A percentile compares a stretch with the other conserved stretches of the same genome.
These are phyloP conservation scores for Bimastos eiseni DNA, from an alignment of 2,888 invertebrate species.

Conservation along the genomic window DNA sequence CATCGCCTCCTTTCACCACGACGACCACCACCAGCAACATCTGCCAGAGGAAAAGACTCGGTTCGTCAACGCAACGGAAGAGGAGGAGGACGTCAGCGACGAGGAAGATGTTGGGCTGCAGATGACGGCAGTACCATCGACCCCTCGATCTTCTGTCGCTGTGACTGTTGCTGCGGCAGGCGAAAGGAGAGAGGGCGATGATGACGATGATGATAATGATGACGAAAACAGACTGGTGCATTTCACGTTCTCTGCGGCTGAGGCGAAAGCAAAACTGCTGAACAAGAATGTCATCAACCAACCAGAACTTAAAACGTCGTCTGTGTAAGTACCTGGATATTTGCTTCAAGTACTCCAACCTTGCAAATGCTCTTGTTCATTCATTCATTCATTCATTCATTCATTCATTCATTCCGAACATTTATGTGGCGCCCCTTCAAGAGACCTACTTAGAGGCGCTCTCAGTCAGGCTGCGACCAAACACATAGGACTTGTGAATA, in stretches of 20 bases:
- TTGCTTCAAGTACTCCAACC: too few relatives aligned
- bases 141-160: neutral
- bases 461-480: too few relatives aligned
- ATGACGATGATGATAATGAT: neutral
- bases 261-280: conserved; percentile 4
- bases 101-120: neutral
- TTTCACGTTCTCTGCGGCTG: conserved; percentile 38
- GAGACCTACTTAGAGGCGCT: too few relatives aligned
- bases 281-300: neutral
- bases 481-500: too few relatives aligned
- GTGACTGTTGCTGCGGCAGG: conserved; percentile 2
- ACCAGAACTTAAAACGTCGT: neutral
- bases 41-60: neutral
- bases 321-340: neutral
- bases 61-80: neutral
- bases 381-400: too few relatives aligned
- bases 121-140: neutral
- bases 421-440: too few relatives aligned
- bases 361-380: too few relatives aligned
- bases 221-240: conserved; percentile 31
- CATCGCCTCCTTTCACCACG: conserved; percentile 1
- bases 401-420: too few relatives aligned
- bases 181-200: neutral
- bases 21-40: conserved; percentile 3
- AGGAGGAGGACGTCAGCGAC: neutral